Evolutionary conservation across 1,140 invertebrate species (phyloP).

Genomic region (Trialeurodes vaporariorum): DNA sequence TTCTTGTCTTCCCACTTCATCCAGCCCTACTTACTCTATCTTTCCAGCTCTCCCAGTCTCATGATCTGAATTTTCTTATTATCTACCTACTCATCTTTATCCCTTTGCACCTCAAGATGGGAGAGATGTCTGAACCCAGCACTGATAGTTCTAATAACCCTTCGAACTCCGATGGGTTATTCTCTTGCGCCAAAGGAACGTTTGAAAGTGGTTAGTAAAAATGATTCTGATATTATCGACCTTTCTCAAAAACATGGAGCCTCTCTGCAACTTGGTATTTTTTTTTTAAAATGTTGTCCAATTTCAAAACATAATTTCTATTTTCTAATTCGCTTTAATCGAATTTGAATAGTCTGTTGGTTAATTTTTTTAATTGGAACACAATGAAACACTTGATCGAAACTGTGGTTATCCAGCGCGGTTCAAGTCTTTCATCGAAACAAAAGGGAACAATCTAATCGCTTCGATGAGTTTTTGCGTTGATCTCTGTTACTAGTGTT

Average conservation of each 20-base stretch:
- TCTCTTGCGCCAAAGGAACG: slow-evolving; percentile 47
- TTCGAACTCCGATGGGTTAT: slow-evolving; percentile 28
- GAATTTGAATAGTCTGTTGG: slow-evolving; percentile 7
- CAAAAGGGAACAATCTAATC: too few relatives aligned
- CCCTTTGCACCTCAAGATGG: neutral
- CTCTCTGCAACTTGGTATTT: too few relatives aligned
- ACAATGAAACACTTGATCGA: too few relatives aligned
- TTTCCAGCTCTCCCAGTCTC: neutral
- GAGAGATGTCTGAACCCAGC: neutral
- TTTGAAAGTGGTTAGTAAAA: slow-evolving; percentile 44
- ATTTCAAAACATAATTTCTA: neutral
- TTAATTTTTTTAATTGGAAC: too few relatives aligned
- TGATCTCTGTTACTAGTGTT: too few relatives aligned
- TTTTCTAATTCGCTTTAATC: slow-evolving; percentile 1
- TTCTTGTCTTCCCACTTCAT: too few relatives aligned
- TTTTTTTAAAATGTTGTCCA: slow-evolving; percentile 6
- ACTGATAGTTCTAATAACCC: neutral
- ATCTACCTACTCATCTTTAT: neutral
- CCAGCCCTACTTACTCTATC: too few relatives aligned
- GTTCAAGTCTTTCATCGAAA: too few relatives aligned
- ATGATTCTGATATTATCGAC: slow-evolving; percentile 8
- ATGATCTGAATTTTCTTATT: neutral
- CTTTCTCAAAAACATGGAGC: too few relatives aligned
- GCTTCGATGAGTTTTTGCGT: too few relatives aligned
- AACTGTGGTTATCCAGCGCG: too few relatives aligned